Evolutionary conservation across 2,888 invertebrate genomes (phyloP).

Genomic region (Archaeoteleia sp.): DNA sequence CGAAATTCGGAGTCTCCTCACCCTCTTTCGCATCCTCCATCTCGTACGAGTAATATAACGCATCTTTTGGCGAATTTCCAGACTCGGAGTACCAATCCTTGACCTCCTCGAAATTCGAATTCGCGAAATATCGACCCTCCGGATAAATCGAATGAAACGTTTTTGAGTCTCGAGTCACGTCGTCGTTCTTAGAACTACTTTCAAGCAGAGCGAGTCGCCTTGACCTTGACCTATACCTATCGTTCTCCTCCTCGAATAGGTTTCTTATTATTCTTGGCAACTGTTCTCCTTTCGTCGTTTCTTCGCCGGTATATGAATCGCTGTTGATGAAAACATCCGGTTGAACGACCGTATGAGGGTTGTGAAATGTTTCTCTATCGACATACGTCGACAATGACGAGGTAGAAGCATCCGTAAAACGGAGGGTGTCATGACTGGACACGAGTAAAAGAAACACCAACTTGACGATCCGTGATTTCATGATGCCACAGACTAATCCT

Average conservation of each 20-base stretch:
- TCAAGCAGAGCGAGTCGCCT: constrained; percentile 15
- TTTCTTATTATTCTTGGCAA: constrained; percentile 11
- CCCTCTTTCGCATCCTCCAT: constrained; percentile 16
- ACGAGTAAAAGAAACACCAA: constrained; percentile 38
- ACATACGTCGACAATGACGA: no score
- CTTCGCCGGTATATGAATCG: no score
- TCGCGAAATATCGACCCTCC: constrained; percentile 19
- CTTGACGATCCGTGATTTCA: constrained; percentile 23
- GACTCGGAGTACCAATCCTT: constrained; percentile 16
- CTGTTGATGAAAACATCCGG: no score
- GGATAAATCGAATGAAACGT: constrained; percentile 1
- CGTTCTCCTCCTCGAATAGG: constrained; percentile 15
- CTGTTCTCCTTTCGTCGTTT: constrained; percentile 14
- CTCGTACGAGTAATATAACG: constrained; percentile 41
- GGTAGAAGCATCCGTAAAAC: constrained; percentile 24
- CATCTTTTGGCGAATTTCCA: constrained; percentile 24
- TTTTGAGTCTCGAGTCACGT: background rate
- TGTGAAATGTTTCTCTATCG: no score
- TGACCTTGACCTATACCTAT: constrained; percentile 41
- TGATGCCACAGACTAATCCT: constrained; percentile 27
- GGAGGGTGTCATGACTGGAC: constrained; percentile 28
- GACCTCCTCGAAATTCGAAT: constrained; percentile 15
- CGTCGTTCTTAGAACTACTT: constrained; percentile 19
- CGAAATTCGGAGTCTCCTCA: constrained; percentile 29
- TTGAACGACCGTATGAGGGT: no score